Conservation (phyloP, 1,140 invertebrate genomes). For the Leguminivora glycinivorella region DNA sequence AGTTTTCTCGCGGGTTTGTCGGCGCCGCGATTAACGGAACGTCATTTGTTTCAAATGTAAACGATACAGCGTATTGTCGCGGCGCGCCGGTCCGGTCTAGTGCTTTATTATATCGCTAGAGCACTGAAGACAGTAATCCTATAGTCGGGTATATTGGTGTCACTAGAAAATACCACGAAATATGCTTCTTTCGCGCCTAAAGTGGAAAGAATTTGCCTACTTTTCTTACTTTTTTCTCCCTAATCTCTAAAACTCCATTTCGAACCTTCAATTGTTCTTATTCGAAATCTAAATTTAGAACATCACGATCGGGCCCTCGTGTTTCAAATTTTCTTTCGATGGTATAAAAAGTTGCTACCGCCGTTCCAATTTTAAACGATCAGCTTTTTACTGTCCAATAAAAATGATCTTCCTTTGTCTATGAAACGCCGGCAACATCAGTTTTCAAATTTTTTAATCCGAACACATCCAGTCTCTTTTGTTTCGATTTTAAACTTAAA, state of each 20-base stretch:
- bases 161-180: no score
- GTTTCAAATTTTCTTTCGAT: no score
- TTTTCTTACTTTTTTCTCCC: neutral
- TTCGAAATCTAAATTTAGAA: neutral
- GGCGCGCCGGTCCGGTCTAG: conserved; percentile 63
- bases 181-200: neutral
- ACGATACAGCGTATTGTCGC: conserved; percentile 69
- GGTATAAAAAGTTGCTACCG: conserved; percentile 32
- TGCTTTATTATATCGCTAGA: conserved; percentile 68
- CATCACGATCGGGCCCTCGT: neutral
- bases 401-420: no score
- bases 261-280: neutral
- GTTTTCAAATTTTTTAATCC: neutral
- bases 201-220: no score
- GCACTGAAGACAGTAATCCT: no score
- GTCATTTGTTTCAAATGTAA: conserved; percentile 72
- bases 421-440: neutral
- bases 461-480: neutral
- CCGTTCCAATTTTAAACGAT: conserved; percentile 65
- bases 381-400: conserved; percentile 53
- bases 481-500: neutral
- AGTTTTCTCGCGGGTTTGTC: conserved; percentile 55
- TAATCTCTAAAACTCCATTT: neutral
- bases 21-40: conserved; percentile 71
- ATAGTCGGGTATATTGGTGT: no score